A percentile compares a stretch with the other conserved stretches of the same genome.
Conservation (phyloP, 1,140 invertebrate genomes). For the Pectinophora gossypiella region DNA sequence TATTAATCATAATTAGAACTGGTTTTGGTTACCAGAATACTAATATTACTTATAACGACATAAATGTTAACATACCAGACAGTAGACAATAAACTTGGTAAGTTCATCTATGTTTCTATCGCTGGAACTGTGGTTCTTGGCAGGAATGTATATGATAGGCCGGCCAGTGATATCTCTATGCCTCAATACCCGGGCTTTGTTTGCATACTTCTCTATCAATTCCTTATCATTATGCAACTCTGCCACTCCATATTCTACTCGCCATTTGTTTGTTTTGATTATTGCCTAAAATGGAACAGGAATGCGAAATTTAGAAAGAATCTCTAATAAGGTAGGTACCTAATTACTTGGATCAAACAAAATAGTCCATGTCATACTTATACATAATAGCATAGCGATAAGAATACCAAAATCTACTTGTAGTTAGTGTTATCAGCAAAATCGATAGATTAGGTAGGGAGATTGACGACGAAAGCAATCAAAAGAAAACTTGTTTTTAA, state of each 20-base stretch:
- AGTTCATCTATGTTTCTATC: constrained; percentile 84
- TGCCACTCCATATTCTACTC: constrained; percentile 81
- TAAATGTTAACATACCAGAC: constrained; percentile 77
- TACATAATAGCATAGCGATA: neutral
- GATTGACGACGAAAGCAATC: no score
- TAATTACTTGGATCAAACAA: neutral
- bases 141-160: constrained; percentile 85
- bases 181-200: constrained; percentile 80
- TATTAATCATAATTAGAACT: no score
- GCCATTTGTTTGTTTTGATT: constrained; percentile 87
- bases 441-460: neutral
- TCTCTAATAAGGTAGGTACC: neutral
- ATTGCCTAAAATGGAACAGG: constrained; percentile 75
- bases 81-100: constrained; percentile 85
- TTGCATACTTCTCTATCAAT: constrained; percentile 77
- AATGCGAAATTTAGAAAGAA: neutral
- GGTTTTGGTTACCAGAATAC: no score
- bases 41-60: no score
- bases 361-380: neutral
- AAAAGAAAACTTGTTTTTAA: neutral
- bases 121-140: constrained; percentile 83
- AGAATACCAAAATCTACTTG: neutral
- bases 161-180: constrained; percentile 82
- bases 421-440: neutral
- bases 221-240: constrained; percentile 76